Base-by-base conservation (phyloP, 2,797 vertebrate genomes). In the Sebastes hopkinsi region DNA sequence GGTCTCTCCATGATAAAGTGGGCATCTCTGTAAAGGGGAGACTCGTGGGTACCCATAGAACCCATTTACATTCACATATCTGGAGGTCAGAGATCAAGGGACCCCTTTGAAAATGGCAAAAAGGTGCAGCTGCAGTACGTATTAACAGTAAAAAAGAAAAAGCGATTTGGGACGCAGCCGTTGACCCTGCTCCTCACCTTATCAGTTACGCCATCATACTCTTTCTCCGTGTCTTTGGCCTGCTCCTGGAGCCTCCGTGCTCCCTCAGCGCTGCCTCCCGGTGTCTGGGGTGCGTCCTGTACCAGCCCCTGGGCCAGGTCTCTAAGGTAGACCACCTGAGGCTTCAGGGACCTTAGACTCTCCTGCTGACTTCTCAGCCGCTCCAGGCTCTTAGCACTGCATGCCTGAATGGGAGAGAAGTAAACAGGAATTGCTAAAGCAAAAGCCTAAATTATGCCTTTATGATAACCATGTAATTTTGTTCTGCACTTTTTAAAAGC, bases 311-410 rank as follows among this genome's bases (percentile, higher is more conserved):
- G 96, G 27, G 97, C 97, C 88, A 99, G 95, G 93, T 99, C 96
- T 74, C 91, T 95, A 86, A 99, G 96, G 74, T 99, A 99, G 72
- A 96, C 95, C 80, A 99, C 97, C 80, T 99, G 99, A 0, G 97
- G 95, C 77, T 97, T 96, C 84, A 99, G 90, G 6, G 96, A 97
- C 80, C 96, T 93, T 20, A 99, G 94, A 72, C 92, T 94, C 88
- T 98, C 98, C 89, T 98, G 98, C 66, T 99, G 98, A 5, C 95
- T 91, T 52, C 97, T 95, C 58, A 99, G 94, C 62, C 98, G 96
- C 93, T 99, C 98, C 88, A 99, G 86, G 75, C 99, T 99, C 94
- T 99, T 99, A 34, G 95, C 97, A 86, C 98, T 99, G 92, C 97
- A 99, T 2, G 97, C 98, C 92, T 99, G 96, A 27, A 46, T 0